These are phyloP conservation scores for Phrynocephalus guinanensis DNA, from an alignment of 2,797 vertebrate species.

Conservation along the genomic window DNA sequence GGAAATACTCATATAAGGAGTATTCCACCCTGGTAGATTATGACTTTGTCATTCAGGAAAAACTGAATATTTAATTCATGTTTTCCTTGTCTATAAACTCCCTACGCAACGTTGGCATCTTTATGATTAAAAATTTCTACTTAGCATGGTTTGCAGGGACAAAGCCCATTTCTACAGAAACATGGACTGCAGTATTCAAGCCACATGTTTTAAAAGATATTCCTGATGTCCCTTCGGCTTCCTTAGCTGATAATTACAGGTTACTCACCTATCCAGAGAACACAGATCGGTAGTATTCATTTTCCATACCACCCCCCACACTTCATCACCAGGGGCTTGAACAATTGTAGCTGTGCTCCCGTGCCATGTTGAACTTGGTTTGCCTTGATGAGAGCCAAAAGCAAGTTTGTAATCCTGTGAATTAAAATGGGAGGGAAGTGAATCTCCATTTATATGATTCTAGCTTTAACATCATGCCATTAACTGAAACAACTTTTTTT, in stretches of 20 bases:
- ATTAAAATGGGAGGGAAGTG: conserved; percentile 67
- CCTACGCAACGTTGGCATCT: too few relatives aligned
- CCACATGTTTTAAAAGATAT: background rate
- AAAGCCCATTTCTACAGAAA: too few relatives aligned
- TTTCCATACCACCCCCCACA: conserved; percentile 93
- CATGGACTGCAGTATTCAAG: too few relatives aligned
- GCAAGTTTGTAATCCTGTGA: conserved; percentile 88
- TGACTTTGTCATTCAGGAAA: too few relatives aligned
- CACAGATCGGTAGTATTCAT: conserved; percentile 84
- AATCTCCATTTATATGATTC: conserved; percentile 36
- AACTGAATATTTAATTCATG: too few relatives aligned
- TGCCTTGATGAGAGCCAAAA: conserved; percentile 88
- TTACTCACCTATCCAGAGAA: conserved; percentile 90
- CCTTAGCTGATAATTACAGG: conserved; percentile 43
- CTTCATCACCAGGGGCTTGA: conserved; percentile 86
- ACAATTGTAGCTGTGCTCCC: conserved; percentile 91
- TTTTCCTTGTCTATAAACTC: too few relatives aligned
- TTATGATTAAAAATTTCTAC: too few relatives aligned
- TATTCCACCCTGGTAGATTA: too few relatives aligned
- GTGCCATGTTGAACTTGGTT: conserved; percentile 86
- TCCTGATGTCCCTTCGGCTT: background rate
- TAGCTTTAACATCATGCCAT: background rate
- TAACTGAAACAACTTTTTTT: conserved; percentile 7
- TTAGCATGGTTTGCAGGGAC: too few relatives aligned
- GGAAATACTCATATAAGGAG: too few relatives aligned